Conservation (phyloP, 2,888 invertebrate species). For the Anthrax anthrax region DNA sequence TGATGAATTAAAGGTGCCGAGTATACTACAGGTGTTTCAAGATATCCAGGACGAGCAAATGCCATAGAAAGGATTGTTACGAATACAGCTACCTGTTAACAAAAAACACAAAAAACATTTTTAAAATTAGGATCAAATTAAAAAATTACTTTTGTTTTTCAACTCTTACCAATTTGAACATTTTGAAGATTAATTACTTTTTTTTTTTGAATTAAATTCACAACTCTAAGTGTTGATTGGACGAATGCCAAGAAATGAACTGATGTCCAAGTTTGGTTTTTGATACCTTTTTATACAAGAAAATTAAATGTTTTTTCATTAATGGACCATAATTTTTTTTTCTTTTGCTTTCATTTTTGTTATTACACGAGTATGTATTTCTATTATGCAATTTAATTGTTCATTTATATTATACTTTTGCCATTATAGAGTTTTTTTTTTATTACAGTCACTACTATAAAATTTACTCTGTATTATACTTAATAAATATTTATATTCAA, state of each 20-base stretch:
- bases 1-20: conserved; percentile 7
- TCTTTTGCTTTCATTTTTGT: not conserved
- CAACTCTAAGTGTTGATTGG: not conserved
- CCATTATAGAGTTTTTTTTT: not conserved
- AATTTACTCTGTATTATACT: no score
- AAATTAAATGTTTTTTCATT: not conserved
- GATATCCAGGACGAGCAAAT: conserved; percentile 28
- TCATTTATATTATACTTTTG: conserved; percentile 1
- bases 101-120: no score
- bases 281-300: conserved; percentile 6
- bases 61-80: conserved; percentile 40
- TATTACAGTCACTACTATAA: no score
- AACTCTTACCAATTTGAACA: conserved; percentile 20
- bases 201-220: not conserved
- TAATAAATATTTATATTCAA: no score
- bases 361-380: not conserved
- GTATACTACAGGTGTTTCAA: conserved; percentile 6
- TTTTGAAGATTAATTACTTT: conserved; percentile 12
- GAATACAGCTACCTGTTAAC: conserved; percentile 14
- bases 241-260: conserved; percentile 4
- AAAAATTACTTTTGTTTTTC: not conserved
- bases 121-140: no score
- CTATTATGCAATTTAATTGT: conserved; percentile 1
- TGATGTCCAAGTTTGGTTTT: conserved; percentile 2
- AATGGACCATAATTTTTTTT: not conserved